A percentile compares a stretch with the other conserved stretches of the same genome.
These are phyloP conservation scores for Eolophus roseicapilla DNA, from an alignment of 2,113 vertebrate genomes.

Conservation along the genomic window DNA sequence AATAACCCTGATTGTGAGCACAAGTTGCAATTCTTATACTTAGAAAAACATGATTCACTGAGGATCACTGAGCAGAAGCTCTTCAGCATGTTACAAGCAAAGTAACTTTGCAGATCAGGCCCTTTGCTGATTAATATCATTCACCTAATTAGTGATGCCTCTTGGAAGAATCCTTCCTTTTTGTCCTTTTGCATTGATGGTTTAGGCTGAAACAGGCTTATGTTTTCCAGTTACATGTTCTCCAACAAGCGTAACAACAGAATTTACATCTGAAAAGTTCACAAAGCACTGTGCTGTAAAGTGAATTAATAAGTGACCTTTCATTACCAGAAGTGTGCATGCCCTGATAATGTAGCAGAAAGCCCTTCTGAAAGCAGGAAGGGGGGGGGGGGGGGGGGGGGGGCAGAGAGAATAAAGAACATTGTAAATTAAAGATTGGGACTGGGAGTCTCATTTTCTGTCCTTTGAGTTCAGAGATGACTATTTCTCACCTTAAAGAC, in stretches of 20 bases:
- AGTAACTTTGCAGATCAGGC: background rate
- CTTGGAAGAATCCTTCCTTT: constrained; percentile 43
- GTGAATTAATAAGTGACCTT: constrained; percentile 67
- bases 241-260: constrained; percentile 52
- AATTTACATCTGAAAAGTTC: constrained; percentile 72
- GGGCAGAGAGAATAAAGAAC: background rate
- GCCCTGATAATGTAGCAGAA: constrained; percentile 40
- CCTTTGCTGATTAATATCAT: constrained; percentile 46
- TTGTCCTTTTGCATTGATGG: constrained; percentile 21
- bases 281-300: constrained; percentile 36
- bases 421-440: constrained; percentile 42
- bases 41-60: background rate
- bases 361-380: background rate
- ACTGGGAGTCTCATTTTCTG: constrained; percentile 15
- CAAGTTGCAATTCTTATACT: background rate
- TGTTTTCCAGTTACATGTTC: constrained; percentile 65
- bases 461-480: constrained; percentile 16
- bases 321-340: constrained; percentile 36
- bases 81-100: background rate
- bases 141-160: constrained; percentile 57
- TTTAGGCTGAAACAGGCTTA: constrained; percentile 46
- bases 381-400: background rate
- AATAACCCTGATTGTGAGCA: background rate
- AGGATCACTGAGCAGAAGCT: background rate
- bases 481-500: constrained; percentile 35